Conservation (phyloP, 2,113 vertebrate species). For the Limanda limanda region DNA sequence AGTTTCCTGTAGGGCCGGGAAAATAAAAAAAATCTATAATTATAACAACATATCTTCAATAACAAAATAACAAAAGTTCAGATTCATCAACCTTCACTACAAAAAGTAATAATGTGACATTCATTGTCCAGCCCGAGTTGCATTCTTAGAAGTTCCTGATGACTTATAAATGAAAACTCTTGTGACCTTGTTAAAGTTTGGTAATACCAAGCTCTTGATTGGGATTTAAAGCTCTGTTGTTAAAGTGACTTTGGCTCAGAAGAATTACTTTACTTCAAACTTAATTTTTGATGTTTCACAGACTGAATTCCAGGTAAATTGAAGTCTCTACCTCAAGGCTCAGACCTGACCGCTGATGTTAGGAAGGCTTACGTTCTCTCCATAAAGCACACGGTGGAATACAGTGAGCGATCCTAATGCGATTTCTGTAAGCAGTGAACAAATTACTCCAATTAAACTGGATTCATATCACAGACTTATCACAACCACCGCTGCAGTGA, state of each 20-base stretch:
- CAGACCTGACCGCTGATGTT: background rate
- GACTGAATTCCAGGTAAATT: background rate
- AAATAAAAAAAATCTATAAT: too few relatives aligned
- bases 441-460: conserved; percentile 39
- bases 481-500: conserved; percentile 27
- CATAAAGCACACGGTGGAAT: background rate
- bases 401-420: conserved; percentile 10
- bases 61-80: too few relatives aligned
- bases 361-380: background rate
- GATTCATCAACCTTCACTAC: background rate
- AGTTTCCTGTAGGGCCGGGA: too few relatives aligned
- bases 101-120: background rate
- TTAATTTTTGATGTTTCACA: background rate
- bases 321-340: background rate
- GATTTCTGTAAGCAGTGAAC: conserved; percentile 12
- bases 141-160: too few relatives aligned
- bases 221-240: background rate
- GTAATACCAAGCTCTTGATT: background rate
- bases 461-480: conserved; percentile 25
- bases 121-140: too few relatives aligned
- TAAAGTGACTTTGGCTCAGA: background rate
- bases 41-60: too few relatives aligned
- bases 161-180: background rate
- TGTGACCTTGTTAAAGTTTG: background rate
- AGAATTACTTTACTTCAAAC: background rate